Conservation (phyloP, 2,113 vertebrate species). For the Morone saxatilis region DNA sequence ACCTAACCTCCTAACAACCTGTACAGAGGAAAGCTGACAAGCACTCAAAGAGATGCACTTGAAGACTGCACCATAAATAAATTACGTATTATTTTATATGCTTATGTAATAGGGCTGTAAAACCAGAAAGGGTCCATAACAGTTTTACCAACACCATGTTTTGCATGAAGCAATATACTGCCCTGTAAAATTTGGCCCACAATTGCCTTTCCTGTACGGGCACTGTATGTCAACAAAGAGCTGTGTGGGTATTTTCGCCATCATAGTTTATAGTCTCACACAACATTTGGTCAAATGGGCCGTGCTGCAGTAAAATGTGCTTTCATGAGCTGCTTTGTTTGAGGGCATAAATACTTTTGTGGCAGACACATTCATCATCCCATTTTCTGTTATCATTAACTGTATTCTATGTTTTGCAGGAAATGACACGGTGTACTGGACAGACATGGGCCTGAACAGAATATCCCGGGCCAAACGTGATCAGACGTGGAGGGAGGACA, state of each 20-base stretch:
- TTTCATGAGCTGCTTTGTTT: slow-evolving; percentile 68
- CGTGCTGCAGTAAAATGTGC: slow-evolving; percentile 62
- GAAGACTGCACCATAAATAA: slow-evolving; percentile 35
- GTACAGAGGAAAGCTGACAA: slow-evolving; percentile 37
- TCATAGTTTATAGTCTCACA: slow-evolving; percentile 55
- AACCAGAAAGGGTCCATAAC: slow-evolving; percentile 48
- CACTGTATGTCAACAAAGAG: slow-evolving; percentile 54
- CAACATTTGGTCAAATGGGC: slow-evolving; percentile 71
- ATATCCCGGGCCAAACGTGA: slow-evolving; percentile 96
- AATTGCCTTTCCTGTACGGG: slow-evolving; percentile 31
- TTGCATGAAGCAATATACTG: slow-evolving; percentile 55
- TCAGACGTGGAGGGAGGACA: slow-evolving; percentile 98
- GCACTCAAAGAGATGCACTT: slow-evolving; percentile 29
- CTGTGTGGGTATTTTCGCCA: slow-evolving; percentile 41
- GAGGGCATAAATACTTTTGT: slow-evolving; percentile 42
- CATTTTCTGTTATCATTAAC: slow-evolving; percentile 56
- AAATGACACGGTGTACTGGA: slow-evolving; percentile 99
- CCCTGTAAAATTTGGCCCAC: slow-evolving; percentile 55
- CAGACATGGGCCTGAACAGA: slow-evolving; percentile 98
- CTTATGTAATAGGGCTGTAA: slow-evolving; percentile 50
- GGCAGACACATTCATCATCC: slow-evolving; percentile 54
- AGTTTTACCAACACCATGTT: slow-evolving; percentile 59
- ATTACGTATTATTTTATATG: slow-evolving; percentile 43
- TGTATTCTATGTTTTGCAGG: slow-evolving; percentile 78
- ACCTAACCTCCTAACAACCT: slow-evolving; percentile 57